phyloP scores from a whole-genome alignment of 1,140 invertebrate genomes.

The Brachionus manjavacas region DNA sequence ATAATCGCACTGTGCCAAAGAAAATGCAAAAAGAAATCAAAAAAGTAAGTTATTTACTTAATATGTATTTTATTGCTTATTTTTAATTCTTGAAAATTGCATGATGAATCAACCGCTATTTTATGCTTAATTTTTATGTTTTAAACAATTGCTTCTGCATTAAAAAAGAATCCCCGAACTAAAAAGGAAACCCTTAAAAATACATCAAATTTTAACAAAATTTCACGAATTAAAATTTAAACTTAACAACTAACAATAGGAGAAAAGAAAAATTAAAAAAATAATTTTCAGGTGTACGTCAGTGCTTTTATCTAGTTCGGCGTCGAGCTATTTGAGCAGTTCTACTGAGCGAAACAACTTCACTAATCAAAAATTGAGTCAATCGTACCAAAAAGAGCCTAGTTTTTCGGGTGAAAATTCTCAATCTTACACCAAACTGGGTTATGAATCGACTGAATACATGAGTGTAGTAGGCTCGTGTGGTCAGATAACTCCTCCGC shows the following conservation, averaged over 20 bases:
- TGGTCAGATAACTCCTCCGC: not conserved
- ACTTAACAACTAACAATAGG: not conserved
- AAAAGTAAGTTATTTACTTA: not conserved
- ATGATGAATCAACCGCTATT: not conserved
- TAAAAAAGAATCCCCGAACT: not conserved
- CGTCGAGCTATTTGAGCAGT: not conserved
- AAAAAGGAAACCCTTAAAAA: not conserved
- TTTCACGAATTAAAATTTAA: slow-evolving; percentile 25
- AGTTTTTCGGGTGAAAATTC: not conserved
- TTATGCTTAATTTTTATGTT: not conserved
- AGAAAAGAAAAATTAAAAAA: not conserved
- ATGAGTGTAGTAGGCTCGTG: slow-evolving; percentile 11
- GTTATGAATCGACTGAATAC: slow-evolving; percentile 17
- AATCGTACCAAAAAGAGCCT: not conserved
- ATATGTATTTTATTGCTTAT: not conserved
- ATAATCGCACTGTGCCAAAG: not conserved
- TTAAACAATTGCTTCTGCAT: not conserved
- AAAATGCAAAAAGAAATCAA: not conserved
- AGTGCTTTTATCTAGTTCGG: not conserved
- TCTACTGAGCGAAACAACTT: too few relatives aligned
- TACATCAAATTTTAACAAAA: not conserved
- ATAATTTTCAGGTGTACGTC: not conserved
- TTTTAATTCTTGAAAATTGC: slow-evolving; percentile 28
- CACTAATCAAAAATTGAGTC: not conserved
- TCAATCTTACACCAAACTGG: slow-evolving; percentile 5